Percentiles rank a stretch among this genome's conserved stretches.
Conservation (phyloP, 2,888 invertebrate genomes). For the Drosophila gaucha region DNA sequence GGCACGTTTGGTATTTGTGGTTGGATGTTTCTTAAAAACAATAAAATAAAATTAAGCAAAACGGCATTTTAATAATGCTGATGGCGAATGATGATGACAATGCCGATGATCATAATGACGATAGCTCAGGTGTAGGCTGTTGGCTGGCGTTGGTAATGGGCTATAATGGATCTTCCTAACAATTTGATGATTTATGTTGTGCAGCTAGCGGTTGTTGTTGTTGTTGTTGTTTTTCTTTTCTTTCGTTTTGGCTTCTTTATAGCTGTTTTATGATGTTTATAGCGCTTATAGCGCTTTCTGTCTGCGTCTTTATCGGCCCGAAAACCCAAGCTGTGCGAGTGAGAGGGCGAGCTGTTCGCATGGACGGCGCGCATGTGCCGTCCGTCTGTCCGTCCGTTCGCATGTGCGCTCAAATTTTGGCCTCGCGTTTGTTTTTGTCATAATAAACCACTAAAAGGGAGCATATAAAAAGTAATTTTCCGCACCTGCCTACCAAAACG, state of each 20-base stretch:
- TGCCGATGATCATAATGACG: constrained; percentile 13
- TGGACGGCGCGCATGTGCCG: constrained; percentile 60
- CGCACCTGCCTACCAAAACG: constrained; percentile 79
- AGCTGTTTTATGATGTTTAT: constrained; percentile 70
- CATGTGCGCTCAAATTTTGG: constrained; percentile 58
- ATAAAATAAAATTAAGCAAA: constrained; percentile 82
- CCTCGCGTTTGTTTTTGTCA: constrained; percentile 75
- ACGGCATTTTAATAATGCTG: constrained; percentile 81
- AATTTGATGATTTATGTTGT: constrained; percentile 81
- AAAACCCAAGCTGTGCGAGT: too few relatives aligned
- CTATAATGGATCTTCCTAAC: constrained; percentile 82
- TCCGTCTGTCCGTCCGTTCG: constrained; percentile 43
- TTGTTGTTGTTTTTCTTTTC: neutral
- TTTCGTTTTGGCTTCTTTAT: constrained; percentile 68
- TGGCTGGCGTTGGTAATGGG: constrained; percentile 76
- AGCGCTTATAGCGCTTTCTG: constrained; percentile 60
- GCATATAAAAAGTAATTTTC: constrained; percentile 82
- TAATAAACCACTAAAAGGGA: constrained; percentile 81
- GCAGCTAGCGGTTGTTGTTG: constrained; percentile 76
- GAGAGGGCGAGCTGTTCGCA: constrained; percentile 14
- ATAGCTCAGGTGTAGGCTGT: constrained; percentile 48
- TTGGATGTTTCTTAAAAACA: constrained; percentile 73
- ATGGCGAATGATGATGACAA: constrained; percentile 27
- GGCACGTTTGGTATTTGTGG: constrained; percentile 68
- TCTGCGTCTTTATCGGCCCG: constrained; percentile 59